A percentile compares a stretch with the other conserved stretches of the same genome.
Conservation (phyloP, 2,797 vertebrate genomes). For the Thripadectes ignobilis region DNA sequence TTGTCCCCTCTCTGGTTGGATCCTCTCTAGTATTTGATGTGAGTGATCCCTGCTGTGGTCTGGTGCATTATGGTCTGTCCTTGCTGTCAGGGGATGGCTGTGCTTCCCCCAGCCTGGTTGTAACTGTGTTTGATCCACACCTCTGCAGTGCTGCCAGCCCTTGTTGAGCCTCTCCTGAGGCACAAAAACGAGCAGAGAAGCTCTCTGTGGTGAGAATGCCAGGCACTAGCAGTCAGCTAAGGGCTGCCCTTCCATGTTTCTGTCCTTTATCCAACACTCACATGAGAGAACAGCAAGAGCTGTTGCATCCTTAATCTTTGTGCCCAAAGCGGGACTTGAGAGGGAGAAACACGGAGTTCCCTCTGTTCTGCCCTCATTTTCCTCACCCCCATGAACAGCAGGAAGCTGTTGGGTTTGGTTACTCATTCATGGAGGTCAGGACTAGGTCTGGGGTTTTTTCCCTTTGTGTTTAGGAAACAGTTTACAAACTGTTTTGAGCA, state of each 20-base stretch:
- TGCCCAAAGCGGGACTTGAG: background rate
- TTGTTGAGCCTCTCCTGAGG: background rate
- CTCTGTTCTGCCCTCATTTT: background rate
- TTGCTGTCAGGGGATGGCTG: background rate
- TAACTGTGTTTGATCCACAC: background rate
- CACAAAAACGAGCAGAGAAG: fast-evolving
- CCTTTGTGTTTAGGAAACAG: slow-evolving; percentile 64
- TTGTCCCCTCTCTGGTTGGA: background rate
- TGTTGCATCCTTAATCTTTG: background rate
- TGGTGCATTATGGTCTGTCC: background rate
- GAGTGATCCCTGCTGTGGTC: background rate
- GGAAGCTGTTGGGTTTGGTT: slow-evolving; percentile 56
- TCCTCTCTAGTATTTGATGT: background rate
- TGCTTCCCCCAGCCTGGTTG: background rate
- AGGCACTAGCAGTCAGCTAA: background rate
- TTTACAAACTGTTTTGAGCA: slow-evolving; percentile 55
- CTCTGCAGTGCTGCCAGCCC: background rate
- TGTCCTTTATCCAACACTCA: background rate
- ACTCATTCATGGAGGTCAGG: slow-evolving; percentile 54
- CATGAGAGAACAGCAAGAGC: background rate
- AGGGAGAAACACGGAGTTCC: background rate
- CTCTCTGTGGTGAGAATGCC: background rate
- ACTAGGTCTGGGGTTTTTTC: slow-evolving; percentile 17
- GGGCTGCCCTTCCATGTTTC: background rate
- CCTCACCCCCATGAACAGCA: background rate